Conservation (phyloP, 2,113 vertebrate species). For the Galemys pyrenaicus region DNA sequence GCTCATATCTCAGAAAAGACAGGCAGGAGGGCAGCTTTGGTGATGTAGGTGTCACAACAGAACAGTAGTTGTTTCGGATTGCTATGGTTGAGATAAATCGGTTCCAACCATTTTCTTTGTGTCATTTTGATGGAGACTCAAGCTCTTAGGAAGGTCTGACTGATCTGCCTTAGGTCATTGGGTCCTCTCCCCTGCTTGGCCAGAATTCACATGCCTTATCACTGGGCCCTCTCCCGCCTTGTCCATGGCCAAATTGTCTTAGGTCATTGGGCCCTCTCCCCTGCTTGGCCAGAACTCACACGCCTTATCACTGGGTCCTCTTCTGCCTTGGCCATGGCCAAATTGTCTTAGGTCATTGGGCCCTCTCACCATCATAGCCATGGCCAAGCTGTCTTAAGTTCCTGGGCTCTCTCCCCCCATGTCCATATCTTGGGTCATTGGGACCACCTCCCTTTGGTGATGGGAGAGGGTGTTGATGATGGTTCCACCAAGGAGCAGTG, state of each 20-base stretch:
- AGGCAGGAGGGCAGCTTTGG: not conserved
- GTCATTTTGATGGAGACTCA: not conserved
- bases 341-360: not conserved
- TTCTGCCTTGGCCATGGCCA: rapidly evolving
- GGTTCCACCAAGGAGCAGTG: not conserved
- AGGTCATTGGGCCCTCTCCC: not conserved
- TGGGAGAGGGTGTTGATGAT: not conserved
- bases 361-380: not conserved
- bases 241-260: rapidly evolving
- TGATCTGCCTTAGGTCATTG: not conserved
- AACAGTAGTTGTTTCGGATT: not conserved
- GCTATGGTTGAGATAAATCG: not conserved
- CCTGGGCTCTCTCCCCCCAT: too few relatives aligned
- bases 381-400: not conserved
- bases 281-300: too few relatives aligned
- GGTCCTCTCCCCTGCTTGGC: not conserved
- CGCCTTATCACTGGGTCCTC: not conserved
- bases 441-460: too few relatives aligned
- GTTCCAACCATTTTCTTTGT: not conserved
- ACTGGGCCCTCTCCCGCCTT: too few relatives aligned
- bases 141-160: not conserved
- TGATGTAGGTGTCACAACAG: not conserved
- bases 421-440: not conserved
- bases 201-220: not conserved
- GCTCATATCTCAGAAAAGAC: not conserved